Evolutionary conservation across 1,140 invertebrate genomes (phyloP), one percentile per base, ranked within the genome.

Genomic region (Leucophenga varia): DNA sequence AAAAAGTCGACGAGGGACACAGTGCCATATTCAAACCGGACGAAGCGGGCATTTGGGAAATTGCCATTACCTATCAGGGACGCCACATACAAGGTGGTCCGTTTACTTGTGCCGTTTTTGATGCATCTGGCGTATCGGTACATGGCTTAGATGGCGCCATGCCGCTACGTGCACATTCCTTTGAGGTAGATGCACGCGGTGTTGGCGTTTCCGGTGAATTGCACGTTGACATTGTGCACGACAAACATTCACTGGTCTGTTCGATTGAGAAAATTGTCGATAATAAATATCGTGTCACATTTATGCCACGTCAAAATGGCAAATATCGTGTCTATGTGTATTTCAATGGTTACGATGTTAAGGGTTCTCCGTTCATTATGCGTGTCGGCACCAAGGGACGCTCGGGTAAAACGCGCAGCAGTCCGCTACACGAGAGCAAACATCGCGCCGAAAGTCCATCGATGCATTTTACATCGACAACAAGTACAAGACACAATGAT

Each of bases 81-180:
- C 88, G 93, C 68, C 92, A 97, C 72, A 97, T 98, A 57, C 88
- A 92, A 76, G 95, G 95, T 36, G 93, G 93, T 42, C 96, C 96
- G 3, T 98, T 97, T 77, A 91, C 90, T 1, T 98, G 96, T 70
- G 92, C 95, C 69, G 95, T 98, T 0, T 98, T 95, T 61, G 95
- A 99, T 77, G 90, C 95, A 1, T 87, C 91, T 52, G 89, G 91
- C 12, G 87, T 97, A 12, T 85, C 88, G 48, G 86, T 93, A 40
- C 79, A 79, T 45, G 83, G 82, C 2, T 59, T 85, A 3, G 91
- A 95, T 65, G 86, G 88, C 30, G 86, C 88, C 25, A 79, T 89
- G 56, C 86, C 91, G 0, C 61, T 85, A 75, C 87, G 79, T 72
- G 91, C 79, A 56, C 91, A 80, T 61, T 89, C 86, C 18, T 95